Conservation (phyloP, 2,888 invertebrate genomes). For the Thumatha senex region DNA sequence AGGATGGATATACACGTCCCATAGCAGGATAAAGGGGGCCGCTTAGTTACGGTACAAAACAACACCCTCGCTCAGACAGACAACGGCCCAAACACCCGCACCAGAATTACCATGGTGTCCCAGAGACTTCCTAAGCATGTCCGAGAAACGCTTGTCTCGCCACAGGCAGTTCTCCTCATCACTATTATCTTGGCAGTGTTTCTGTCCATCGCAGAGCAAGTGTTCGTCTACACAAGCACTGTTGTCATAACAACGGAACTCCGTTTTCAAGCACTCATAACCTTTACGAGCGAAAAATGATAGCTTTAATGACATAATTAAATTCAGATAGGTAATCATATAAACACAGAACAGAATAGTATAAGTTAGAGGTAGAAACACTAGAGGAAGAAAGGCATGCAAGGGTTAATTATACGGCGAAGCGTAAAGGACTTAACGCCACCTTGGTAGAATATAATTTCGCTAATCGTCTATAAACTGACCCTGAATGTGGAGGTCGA, state of each 20-base stretch:
- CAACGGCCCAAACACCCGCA: slow-evolving; percentile 63
- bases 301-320: slow-evolving; percentile 23
- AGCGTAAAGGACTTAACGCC: slow-evolving; percentile 29
- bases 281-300: slow-evolving; percentile 60
- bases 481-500: slow-evolving; percentile 89
- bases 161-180: slow-evolving; percentile 85
- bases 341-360: slow-evolving; percentile 15
- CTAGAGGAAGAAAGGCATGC: slow-evolving; percentile 48
- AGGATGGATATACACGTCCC: slow-evolving; percentile 41
- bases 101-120: slow-evolving; percentile 48
- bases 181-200: slow-evolving; percentile 85
- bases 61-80: slow-evolving; percentile 31
- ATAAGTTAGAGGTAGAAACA: slow-evolving; percentile 16
- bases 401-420: slow-evolving; percentile 37
- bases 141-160: slow-evolving; percentile 65
- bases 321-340: slow-evolving; percentile 10
- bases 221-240: slow-evolving; percentile 84
- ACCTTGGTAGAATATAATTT: slow-evolving; percentile 30
- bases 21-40: slow-evolving; percentile 54
- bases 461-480: slow-evolving; percentile 75
- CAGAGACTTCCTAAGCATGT: slow-evolving; percentile 22
- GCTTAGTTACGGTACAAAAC: slow-evolving; percentile 47
- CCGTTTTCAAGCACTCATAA: slow-evolving; percentile 65
- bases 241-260: slow-evolving; percentile 82
- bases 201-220: slow-evolving; percentile 83